Evolutionary conservation across 2,888 invertebrate species (phyloP), one percentile per base, ranked within the genome.

Genomic region (Physocephala rufipes): DNA sequence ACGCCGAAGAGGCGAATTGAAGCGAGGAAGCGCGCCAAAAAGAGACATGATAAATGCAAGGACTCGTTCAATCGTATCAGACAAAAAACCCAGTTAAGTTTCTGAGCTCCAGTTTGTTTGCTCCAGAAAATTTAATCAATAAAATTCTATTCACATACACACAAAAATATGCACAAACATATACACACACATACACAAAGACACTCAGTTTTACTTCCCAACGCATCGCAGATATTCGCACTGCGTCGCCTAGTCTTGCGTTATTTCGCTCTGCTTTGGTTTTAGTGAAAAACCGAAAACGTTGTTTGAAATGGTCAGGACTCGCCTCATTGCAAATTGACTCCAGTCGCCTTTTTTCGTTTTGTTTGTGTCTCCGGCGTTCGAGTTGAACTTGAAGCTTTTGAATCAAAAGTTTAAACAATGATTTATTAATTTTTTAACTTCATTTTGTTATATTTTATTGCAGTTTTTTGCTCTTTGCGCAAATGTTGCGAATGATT

Each of bases 401-500:
- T 21, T 21, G 19, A 19, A n/a, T 24, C 26, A 15, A 9, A 58
- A 58, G 28, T 58, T 58, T 24, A 9, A 58, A 58, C 58, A 15
- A 58, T 58, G 16, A 58, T 26, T 58, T 28, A 58, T 28, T 7
- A 7, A 36, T 36, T 36, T 55, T 55, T 12, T 5, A 5, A 51
- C 51, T 51, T 19, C 51, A 36, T 36, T 16, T 47, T 21, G 21
- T 2, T 55, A 43, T 19, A 30, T 26, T 49, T 63, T 15, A 19
- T 49, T 66, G 19, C 63, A 28, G 19, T 19, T 68, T 47, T 61
- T 49, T 9, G 26, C 19, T 61, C 16, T 55, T 3, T 21, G 28
- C 53, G 51, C 67, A 47, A 62, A 28, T 63, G 51, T 76, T 81
- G 80, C 78, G 2, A 77, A 76, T 79, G 78, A 80, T 81, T 79